These are phyloP conservation scores for Onthophagus sagittarius DNA, from an alignment of 2,888 invertebrate genomes.

Conservation along the genomic window DNA sequence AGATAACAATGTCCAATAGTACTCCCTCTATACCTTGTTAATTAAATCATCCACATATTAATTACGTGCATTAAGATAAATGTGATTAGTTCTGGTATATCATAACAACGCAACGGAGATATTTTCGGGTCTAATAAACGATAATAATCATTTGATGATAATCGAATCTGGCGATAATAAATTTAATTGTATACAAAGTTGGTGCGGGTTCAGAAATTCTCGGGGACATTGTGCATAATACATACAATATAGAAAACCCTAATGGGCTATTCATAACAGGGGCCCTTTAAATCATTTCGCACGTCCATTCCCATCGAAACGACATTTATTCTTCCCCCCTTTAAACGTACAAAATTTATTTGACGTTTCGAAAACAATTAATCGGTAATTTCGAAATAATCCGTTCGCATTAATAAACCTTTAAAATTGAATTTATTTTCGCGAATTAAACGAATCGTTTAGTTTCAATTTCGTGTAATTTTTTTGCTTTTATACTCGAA, in stretches of 20 bases:
- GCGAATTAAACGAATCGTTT: too few relatives aligned
- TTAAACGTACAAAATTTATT: not conserved
- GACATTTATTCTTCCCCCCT: not conserved
- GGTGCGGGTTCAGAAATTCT: not conserved
- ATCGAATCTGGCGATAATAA: not conserved
- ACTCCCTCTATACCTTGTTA: not conserved
- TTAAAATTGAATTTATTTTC: not conserved
- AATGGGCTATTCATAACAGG: not conserved
- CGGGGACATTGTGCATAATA: not conserved
- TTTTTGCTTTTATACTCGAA: too few relatives aligned
- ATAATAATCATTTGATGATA: not conserved
- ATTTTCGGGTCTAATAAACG: not conserved
- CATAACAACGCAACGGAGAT: not conserved
- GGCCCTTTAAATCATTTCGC: not conserved
- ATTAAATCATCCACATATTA: not conserved
- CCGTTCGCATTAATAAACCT: not conserved
- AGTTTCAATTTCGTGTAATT: too few relatives aligned
- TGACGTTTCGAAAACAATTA: not conserved
- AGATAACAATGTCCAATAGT: not conserved
- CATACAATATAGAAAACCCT: not conserved
- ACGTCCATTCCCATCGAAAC: not conserved
- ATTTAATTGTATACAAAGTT: not conserved
- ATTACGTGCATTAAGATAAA: not conserved
- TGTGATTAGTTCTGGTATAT: not conserved
- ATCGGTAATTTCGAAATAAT: not conserved